Percentiles rank a stretch among this genome's conserved stretches.
Conservation (phyloP, 2,797 vertebrate genomes). For the Gobionotothen gibberifrons region DNA sequence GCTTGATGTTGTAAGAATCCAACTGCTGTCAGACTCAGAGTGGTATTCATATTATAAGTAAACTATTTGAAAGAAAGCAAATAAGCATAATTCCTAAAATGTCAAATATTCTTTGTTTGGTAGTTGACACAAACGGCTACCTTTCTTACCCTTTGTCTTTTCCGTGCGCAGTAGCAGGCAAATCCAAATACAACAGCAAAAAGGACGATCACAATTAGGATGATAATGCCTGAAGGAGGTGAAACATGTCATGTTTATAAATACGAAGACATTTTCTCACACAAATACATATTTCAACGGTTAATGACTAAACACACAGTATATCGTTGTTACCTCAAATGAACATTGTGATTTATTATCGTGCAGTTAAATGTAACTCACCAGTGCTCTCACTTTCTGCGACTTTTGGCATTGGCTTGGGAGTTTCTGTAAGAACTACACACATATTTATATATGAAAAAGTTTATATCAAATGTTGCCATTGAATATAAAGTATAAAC, state of each 20-base stretch:
- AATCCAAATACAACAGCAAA: not conserved
- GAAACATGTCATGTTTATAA: conserved; percentile 5
- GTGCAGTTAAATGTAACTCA: conserved; percentile 41
- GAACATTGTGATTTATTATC: not conserved
- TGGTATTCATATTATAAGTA: too few relatives aligned
- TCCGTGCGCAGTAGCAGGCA: conserved; percentile 45
- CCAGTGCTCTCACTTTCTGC: rapidly evolving
- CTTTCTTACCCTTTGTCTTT: conserved; percentile 68
- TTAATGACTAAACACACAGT: not conserved
- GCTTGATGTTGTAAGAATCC: too few relatives aligned
- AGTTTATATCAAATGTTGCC: not conserved
- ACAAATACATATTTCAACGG: not conserved
- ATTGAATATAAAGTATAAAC: not conserved
- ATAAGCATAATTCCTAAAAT: not conserved
- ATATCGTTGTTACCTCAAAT: not conserved
- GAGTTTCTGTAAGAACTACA: rapidly evolving
- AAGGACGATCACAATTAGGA: conserved; percentile 60
- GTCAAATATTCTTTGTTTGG: not conserved
- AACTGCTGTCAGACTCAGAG: too few relatives aligned
- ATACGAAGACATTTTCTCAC: not conserved
- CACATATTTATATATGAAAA: not conserved
- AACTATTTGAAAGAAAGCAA: not conserved
- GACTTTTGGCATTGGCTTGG: rapidly evolving
- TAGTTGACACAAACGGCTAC: not conserved
- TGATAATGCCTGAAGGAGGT: conserved; percentile 57